These are phyloP conservation scores for Trematocara unimaculatum DNA, from an alignment of 2,113 vertebrate genomes.

Conservation along the genomic window DNA sequence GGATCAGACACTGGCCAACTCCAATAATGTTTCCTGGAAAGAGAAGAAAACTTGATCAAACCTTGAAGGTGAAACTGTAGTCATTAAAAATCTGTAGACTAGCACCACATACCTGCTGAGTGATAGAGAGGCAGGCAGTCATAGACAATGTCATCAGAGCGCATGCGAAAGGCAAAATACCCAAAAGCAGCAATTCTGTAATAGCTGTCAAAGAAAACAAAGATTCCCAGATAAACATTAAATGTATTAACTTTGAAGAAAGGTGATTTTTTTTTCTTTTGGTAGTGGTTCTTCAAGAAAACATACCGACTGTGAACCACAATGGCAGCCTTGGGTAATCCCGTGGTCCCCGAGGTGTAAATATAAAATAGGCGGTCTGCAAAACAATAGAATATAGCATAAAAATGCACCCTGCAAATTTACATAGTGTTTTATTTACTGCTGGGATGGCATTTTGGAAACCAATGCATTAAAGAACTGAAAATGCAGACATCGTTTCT, in stretches of 20 bases:
- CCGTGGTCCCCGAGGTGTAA: slow-evolving; percentile 88
- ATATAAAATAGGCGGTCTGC: slow-evolving; percentile 87
- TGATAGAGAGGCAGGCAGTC: slow-evolving; percentile 90
- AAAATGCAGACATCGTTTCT: background rate
- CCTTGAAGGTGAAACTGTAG: background rate
- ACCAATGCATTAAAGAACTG: background rate
- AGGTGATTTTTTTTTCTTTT: background rate
- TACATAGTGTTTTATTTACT: background rate
- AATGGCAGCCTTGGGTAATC: slow-evolving; percentile 88
- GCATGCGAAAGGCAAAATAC: slow-evolving; percentile 83
- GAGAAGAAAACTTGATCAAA: background rate
- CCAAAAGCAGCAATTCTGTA: slow-evolving; percentile 88
- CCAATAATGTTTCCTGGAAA: slow-evolving; percentile 88
- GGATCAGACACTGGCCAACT: slow-evolving; percentile 85
- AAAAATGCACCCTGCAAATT: background rate
- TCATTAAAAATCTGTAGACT: background rate
- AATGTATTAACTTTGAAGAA: background rate
- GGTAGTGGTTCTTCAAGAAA: background rate
- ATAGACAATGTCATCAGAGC: slow-evolving; percentile 76
- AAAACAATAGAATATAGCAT: background rate
- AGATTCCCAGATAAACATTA: background rate
- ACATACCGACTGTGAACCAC: slow-evolving; percentile 87
- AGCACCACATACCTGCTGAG: slow-evolving; percentile 76
- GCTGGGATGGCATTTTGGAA: background rate
- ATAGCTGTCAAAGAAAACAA: slow-evolving; percentile 71